Percentiles rank a stretch among this genome's conserved stretches.
Conservation (phyloP, 2,888 invertebrate genomes). For the Papilio protenor region DNA sequence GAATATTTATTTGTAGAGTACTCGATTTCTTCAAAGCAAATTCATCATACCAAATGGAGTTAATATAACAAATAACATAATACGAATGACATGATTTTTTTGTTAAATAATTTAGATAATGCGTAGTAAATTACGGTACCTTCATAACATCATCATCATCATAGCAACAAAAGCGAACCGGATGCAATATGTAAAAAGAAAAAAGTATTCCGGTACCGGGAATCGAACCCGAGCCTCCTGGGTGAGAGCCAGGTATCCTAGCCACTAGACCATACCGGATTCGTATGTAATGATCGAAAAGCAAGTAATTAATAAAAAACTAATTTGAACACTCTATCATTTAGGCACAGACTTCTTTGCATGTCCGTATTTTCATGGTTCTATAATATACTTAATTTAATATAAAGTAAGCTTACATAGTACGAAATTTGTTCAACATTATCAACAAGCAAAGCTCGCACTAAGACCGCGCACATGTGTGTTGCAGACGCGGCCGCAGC, state of each 20-base stretch:
- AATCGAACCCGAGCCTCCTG: constrained; percentile 90
- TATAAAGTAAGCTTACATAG: neutral
- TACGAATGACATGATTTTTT: neutral
- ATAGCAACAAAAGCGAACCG: neutral
- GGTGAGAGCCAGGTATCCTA: constrained; percentile 90
- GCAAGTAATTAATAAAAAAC: neutral
- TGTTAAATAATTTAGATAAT: neutral
- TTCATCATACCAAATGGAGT: neutral
- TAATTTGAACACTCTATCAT: neutral
- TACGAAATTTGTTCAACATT: constrained; percentile 8
- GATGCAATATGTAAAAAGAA: neutral
- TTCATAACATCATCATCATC: neutral
- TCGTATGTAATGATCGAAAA: neutral
- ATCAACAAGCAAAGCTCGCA: constrained; percentile 14
- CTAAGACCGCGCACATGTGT: constrained; percentile 4
- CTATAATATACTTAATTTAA: neutral
- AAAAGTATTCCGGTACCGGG: constrained; percentile 85
- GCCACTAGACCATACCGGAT: constrained; percentile 86
- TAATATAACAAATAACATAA: neutral
- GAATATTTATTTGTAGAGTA: constrained; percentile 2
- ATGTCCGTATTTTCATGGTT: neutral
- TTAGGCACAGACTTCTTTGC: neutral
- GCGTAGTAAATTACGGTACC: neutral
- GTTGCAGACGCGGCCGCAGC: neutral
- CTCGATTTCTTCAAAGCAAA: neutral